These are phyloP conservation scores for Tachina fera DNA, from an alignment of 2,888 invertebrate species.

Conservation along the genomic window DNA sequence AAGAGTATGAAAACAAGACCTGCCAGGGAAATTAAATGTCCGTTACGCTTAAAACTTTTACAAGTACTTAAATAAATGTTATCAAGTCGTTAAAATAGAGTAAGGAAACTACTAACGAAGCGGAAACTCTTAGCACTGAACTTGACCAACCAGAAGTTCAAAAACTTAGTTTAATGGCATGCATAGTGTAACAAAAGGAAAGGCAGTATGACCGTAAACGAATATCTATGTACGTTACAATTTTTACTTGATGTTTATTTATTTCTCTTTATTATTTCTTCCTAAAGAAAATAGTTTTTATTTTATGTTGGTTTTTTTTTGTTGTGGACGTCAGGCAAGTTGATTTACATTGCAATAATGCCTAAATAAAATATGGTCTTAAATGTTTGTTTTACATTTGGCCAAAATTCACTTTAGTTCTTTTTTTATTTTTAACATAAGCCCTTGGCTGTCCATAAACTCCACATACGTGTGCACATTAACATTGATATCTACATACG, in stretches of 20 bases:
- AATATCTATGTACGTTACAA: not conserved
- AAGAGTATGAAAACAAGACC: not conserved
- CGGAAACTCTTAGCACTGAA: slow-evolving; percentile 50
- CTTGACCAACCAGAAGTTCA: slow-evolving; percentile 50
- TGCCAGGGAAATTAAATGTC: slow-evolving; percentile 62
- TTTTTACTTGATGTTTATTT: no score
- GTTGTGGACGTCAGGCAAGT: not conserved
- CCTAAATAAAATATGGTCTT: slow-evolving; percentile 10
- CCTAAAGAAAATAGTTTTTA: not conserved
- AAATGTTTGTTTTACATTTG: slow-evolving; percentile 27
- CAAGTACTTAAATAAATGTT: not conserved
- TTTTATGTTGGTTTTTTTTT: not conserved
- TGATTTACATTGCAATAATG: slow-evolving; percentile 35
- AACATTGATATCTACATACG: not conserved
- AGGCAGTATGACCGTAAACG: not conserved
- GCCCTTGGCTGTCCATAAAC: not conserved
- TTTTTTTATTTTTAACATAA: not conserved
- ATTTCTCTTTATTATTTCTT: no score
- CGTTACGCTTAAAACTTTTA: slow-evolving; percentile 45
- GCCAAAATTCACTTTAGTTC: not conserved
- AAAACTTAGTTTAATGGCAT: not conserved
- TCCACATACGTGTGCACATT: not conserved
- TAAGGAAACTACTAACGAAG: slow-evolving; percentile 20
- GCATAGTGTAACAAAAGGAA: not conserved
- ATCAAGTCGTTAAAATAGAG: not conserved